Evolutionary conservation across 2,888 invertebrate genomes (phyloP).

Genomic region (Agrypnus murinus): DNA sequence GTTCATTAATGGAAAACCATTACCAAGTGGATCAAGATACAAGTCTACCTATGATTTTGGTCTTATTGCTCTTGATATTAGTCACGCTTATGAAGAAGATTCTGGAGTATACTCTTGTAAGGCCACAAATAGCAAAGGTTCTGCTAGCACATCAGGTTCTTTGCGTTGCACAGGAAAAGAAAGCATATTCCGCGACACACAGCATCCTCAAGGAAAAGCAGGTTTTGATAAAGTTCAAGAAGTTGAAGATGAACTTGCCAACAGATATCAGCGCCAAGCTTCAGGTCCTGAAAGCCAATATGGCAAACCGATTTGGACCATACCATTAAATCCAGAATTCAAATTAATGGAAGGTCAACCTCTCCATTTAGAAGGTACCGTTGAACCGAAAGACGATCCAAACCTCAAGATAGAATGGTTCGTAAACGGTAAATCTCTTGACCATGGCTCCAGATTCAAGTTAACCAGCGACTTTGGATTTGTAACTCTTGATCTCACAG

Average conservation of each 20-base stretch:
- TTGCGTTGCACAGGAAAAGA: constrained; percentile 88
- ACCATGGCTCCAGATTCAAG: constrained; percentile 92
- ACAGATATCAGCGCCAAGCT: constrained; percentile 81
- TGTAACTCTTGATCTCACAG: constrained; percentile 93
- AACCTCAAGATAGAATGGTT: constrained; percentile 95
- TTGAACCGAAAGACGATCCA: constrained; percentile 95
- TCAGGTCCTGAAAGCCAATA: constrained; percentile 84
- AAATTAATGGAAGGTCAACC: constrained; percentile 87
- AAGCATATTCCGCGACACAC: constrained; percentile 89
- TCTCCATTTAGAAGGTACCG: constrained; percentile 94
- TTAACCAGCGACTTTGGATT: constrained; percentile 97
- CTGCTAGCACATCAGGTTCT: constrained; percentile 92
- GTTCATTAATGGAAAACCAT: constrained; percentile 94
- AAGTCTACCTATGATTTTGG: constrained; percentile 97
- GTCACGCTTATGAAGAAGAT: constrained; percentile 91
- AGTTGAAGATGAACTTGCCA: constrained; percentile 87
- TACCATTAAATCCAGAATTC: constrained; percentile 87
- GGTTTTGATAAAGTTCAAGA: constrained; percentile 93
- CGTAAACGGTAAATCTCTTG: constrained; percentile 91
- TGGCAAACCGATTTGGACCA: constrained; percentile 90
- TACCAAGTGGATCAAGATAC: constrained; percentile 92
- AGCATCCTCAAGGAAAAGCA: constrained; percentile 94
- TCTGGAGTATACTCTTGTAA: constrained; percentile 94
- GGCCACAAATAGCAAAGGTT: constrained; percentile 91
- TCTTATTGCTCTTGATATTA: constrained; percentile 92